Evolutionary conservation across 2,113 vertebrate species (phyloP), one percentile per base, ranked within the genome.

Genomic region (Meleagris gallopavo): DNA sequence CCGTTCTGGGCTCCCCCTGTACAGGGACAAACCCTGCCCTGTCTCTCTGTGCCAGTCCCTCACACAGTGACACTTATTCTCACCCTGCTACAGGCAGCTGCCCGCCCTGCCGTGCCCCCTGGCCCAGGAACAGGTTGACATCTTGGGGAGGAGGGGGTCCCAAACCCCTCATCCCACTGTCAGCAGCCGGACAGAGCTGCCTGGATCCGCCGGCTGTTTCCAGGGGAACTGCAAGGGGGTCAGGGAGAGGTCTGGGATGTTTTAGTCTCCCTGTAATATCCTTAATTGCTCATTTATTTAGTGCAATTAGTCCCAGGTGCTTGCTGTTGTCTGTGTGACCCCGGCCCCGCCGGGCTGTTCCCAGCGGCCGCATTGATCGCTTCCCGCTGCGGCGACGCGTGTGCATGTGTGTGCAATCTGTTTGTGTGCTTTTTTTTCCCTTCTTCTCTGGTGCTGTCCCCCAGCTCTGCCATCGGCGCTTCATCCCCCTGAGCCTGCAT

Each of bases 271-370:
- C 95, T 92, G 94, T 64, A 93, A 95, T 46, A 78, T 71, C 91
- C 61, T 96, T 97, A 97, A 98, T 97, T 95, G 97, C 95, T 97
- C 97, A 87, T 98, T 98, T 97, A 97, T 97, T 96, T 95, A 87
- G 86, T 27, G 91, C 95, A 96, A 97, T 97, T 97, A 97, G 93
- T 96, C 97, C 94, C 97, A 96, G 91, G 97, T 66, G 97, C 93
- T 93, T 3, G 83, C 10, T 81, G 72, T 9, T 15, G 41, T 40
- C 80, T 8, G 24, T 1, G 22, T 88, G 91, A 92, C 92, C 91
- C 85, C 30, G 27, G 46, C 73, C 61, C 5, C 30, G 58, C n/a
- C 36, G 2, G 7, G 41, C 71, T 58, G 7, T 78, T 91, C 83
- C 41, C 11, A 87, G 89, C 34, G 29, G 55, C n/a, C 1, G 6